Evolutionary conservation across 2,797 vertebrate species (phyloP), one percentile per base, ranked within the genome.

Genomic region (Chaetodon trifasciatus): DNA sequence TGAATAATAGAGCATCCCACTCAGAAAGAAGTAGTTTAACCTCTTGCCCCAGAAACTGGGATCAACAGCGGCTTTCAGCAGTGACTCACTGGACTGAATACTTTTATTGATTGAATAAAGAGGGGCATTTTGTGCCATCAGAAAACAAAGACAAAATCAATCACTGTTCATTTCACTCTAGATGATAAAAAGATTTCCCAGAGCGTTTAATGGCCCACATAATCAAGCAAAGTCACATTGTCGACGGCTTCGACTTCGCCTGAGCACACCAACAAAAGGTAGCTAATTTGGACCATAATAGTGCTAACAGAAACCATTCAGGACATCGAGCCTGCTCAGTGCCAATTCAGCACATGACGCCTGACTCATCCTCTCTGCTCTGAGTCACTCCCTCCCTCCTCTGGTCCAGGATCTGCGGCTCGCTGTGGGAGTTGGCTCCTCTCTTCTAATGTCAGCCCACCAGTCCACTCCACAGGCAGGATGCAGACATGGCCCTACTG

Each of bases 311-410:
- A 82, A 82, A 81, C 63, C 78, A 83, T 74, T 81, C 50, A 78
- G 79, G 84, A 78, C 79, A 74, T 1, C 12, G 79, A 78, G 75
- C 60, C 66, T 5, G 1, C 8, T 8, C 24, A 82, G 56, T 81
- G 90, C 89, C 83, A 86, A 62, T 81, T 91, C 91, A 86, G 83
- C 90, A 87, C 88, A 91, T 90, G 91, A 89, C 40, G 70, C 74
- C 90, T 92, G 89, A 93, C 86, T 92, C 91, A 93, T 88, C 86
- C 86, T 76, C 78, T 69, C 65, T 79, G 74, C 78, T 82, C 70
- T 91, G 89, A 89, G 85, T 91, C 89, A 88, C 86, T 84, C 75
- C 65, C 75, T 83, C 87, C 83, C 74, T 67, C 62, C 71, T 19
- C 83, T 70, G 64, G 79, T 87, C 81, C 84, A 86, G 87, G 81